Evolutionary conservation across 2,888 invertebrate species (phyloP), one percentile per base, ranked within the genome.

Genomic region (Arctia plantaginis): DNA sequence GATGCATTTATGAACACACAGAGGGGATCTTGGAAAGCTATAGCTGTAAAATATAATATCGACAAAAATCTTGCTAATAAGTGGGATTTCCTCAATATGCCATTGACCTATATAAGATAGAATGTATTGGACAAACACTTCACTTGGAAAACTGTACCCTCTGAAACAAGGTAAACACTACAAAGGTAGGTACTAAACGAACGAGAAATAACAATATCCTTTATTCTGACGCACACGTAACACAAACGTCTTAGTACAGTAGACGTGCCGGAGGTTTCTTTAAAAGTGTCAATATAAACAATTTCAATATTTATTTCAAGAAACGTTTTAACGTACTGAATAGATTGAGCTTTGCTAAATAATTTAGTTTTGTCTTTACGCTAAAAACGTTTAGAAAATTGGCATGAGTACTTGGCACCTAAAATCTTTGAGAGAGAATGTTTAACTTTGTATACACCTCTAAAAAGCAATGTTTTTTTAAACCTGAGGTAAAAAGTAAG

Each of bases 191-290:
- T 83, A 85, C 84, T 86, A 85, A 89, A 86, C 81, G 87, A 86
- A 85, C 84, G 81, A 88, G 84, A 88, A 89, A 90, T 89, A 89
- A 90, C 87, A 88, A 87, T 89, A 88, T 88, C 83, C 85, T 88
- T 86, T 88, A 88, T 87, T 85, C 78, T 82, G 81, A 83, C 77
- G 73, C 84, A 78, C 77, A 59, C 71, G 74, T 77, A 74, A 76
- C 51, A 81, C 81, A 83, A 83, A 81, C 82, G 74, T 75, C 77
- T 77, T 69, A 75, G 70, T 66, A 70, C 67, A 62, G 66, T n/a
- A 55, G 59, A 66, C 55, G 69, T 30, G 35, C 30, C 66, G 35
- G 74, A 72, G 69, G 12, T 74, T 89, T 89, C 87, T 86, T 83
- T 86, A 87, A 86, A 89, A 85, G 82, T 82, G 83, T 80, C 86